A percentile compares a stretch with the other conserved stretches of the same genome.
Evolutionary conservation across 1,140 invertebrate genomes (phyloP).

Genomic region (fruit fly (Drosophila melanogaster)): Release_6_plus_ISO1_MT NC_004354.4:393501-394000

Average conservation of each 20-base stretch:
- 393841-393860: neutral
- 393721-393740: slow-evolving; percentile 32
- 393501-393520: too few species aligned
- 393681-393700: too few species aligned
- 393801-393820: slow-evolving; percentile 55
- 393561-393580: neutral
- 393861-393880: too few species aligned
- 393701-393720: neutral
- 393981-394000: slow-evolving; percentile 70
- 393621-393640: slow-evolving; percentile 2
- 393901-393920: neutral
- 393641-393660: slow-evolving; percentile 13
- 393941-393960: slow-evolving; percentile 57
- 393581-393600: too few species aligned
- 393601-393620: neutral
- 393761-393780: slow-evolving; percentile 67
- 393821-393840: slow-evolving; percentile 3
- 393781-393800: slow-evolving; percentile 74
- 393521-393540: too few species aligned
- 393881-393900: slow-evolving; percentile 15
- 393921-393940: slow-evolving; percentile 2
- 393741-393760: slow-evolving; percentile 72
- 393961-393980: slow-evolving; percentile 13
- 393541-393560: neutral
- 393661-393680: too few species aligned